A percentile compares a stretch with the other conserved stretches of the same genome.
Conservation (phyloP, 2,797 vertebrate species). For the Hozukius guyotensis region DNA sequence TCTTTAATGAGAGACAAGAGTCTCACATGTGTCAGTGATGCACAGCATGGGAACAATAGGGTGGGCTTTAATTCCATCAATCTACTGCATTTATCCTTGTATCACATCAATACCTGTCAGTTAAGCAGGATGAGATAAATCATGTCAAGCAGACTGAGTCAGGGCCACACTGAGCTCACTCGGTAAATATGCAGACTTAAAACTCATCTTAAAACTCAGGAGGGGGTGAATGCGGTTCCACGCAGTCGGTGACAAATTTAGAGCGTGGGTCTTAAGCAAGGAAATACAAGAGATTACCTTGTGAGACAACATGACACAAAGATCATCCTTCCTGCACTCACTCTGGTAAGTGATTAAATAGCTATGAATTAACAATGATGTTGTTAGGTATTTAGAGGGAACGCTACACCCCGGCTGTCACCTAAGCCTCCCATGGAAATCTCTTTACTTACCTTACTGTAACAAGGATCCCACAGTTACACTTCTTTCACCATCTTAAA, state of each 20-base stretch:
- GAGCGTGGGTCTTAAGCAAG: slow-evolving; percentile 31
- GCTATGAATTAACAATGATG: slow-evolving; percentile 80
- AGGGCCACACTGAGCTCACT: slow-evolving; percentile 41
- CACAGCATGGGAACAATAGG: slow-evolving; percentile 78
- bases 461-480: slow-evolving; percentile 71
- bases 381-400: slow-evolving; percentile 78
- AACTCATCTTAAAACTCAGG: slow-evolving; percentile 56
- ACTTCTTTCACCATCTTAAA: slow-evolving; percentile 56
- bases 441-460: slow-evolving; percentile 78
- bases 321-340: slow-evolving; percentile 64
- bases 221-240: slow-evolving; percentile 34
- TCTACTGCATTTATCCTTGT: slow-evolving; percentile 75
- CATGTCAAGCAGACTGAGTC: slow-evolving; percentile 57
- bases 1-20: slow-evolving; percentile 84
- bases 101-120: slow-evolving; percentile 80
- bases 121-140: slow-evolving; percentile 74
- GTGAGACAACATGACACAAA: slow-evolving; percentile 68
- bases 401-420: slow-evolving; percentile 71
- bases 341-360: slow-evolving; percentile 76
- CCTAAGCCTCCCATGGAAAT: slow-evolving; percentile 72
- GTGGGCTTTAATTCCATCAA: slow-evolving; percentile 80
- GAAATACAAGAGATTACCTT: slow-evolving; percentile 64
- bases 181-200: slow-evolving; percentile 49
- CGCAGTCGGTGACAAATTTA: slow-evolving; percentile 48
- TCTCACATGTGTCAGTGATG: slow-evolving; percentile 80